phyloP scores from a whole-genome alignment of 2,113 vertebrate genomes.

The Fukomys damarensis region DNA sequence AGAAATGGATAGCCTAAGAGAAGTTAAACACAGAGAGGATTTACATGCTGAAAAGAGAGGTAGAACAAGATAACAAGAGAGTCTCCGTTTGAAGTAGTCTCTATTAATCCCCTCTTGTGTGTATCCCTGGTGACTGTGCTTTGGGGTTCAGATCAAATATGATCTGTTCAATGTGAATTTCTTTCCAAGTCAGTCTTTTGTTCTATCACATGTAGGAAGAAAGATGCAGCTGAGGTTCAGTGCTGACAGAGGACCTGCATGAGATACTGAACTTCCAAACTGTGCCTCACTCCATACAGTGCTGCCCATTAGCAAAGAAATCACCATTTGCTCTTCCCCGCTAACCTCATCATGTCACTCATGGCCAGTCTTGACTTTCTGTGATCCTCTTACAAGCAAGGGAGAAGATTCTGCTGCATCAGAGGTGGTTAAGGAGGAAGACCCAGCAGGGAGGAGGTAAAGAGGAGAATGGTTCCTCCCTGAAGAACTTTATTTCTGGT shows the following conservation, averaged over 20 bases:
- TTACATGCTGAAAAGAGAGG: neutral
- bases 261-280: neutral
- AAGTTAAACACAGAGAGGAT: neutral
- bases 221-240: neutral
- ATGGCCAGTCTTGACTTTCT: neutral
- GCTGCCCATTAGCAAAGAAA: neutral
- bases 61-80: neutral
- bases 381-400: neutral
- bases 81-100: neutral
- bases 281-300: neutral
- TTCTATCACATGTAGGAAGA: neutral
- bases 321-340: fast-evolving
- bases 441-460: neutral
- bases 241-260: neutral
- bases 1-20: neutral
- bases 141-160: neutral
- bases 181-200: neutral
- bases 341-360: neutral
- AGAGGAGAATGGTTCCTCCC: neutral
- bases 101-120: neutral
- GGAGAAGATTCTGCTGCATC: neutral
- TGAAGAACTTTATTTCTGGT: neutral
- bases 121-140: neutral
- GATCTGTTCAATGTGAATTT: neutral
- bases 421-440: neutral